A percentile compares a stretch with the other conserved stretches of the same genome.
Conservation (phyloP, 2,113 vertebrate species). For the human region DNA sequence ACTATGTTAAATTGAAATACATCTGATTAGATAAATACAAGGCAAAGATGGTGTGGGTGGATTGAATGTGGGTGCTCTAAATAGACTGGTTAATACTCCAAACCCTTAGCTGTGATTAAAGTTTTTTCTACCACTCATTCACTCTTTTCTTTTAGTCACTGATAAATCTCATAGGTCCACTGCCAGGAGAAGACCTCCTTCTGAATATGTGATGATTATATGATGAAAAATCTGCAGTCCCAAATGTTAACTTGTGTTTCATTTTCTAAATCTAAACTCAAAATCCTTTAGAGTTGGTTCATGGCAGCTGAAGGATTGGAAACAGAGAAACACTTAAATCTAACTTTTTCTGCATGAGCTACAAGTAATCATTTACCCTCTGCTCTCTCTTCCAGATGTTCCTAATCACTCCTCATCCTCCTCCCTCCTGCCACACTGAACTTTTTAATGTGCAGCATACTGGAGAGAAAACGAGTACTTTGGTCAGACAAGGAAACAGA, state of each 20-base stretch:
- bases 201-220: neutral
- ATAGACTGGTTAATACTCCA: neutral
- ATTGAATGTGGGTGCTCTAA: neutral
- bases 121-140: neutral
- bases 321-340: neutral
- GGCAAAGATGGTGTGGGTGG: neutral
- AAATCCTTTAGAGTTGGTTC: neutral
- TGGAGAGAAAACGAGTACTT: neutral
- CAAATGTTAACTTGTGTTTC: neutral
- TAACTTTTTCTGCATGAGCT: neutral
- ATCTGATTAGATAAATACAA: neutral
- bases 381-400: constrained; percentile 20
- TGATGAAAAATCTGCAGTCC: neutral
- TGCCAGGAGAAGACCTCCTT: neutral
- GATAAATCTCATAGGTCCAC: neutral
- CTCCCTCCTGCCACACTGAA: neutral
- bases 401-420: neutral
- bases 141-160: neutral
- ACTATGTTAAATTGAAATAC: neutral
- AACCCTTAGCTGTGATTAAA: neutral
- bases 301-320: neutral
- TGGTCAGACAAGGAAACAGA: neutral
- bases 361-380: neutral
- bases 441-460: neutral
- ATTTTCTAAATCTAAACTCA: neutral